Percentiles rank a stretch among this genome's conserved stretches.
Evolutionary conservation across 2,888 invertebrate species (phyloP).

Genomic region (Tetheella fluctuosa): DNA sequence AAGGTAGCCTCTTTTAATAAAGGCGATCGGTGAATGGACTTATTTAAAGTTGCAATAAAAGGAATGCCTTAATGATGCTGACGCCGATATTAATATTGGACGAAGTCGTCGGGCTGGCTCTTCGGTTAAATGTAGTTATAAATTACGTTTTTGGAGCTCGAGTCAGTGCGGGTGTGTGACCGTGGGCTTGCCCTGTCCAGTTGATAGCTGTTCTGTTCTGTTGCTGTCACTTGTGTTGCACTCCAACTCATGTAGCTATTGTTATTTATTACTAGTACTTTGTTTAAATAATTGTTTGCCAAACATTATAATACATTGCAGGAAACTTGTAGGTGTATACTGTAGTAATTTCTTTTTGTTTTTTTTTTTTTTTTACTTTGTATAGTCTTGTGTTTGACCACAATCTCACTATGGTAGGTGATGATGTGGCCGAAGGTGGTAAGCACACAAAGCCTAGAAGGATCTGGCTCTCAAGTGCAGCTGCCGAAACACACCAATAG

Average conservation of each 20-base stretch:
- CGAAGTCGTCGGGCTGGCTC: conserved; percentile 63
- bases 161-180: conserved; percentile 23
- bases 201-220: conserved; percentile 29
- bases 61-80: conserved; percentile 82
- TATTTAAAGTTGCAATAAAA: conserved; percentile 82
- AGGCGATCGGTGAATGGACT: conserved; percentile 72
- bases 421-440: no score
- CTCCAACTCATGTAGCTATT: conserved; percentile 26
- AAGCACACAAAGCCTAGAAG: no score
- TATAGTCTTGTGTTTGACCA: no score
- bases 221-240: conserved; percentile 32
- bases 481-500: no score
- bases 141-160: conserved; percentile 73
- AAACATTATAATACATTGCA: background rate
- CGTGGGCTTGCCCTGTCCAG: conserved; percentile 33
- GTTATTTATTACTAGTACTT: conserved; percentile 29
- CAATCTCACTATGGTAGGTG: no score
- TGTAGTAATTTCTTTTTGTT: no score
- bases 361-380: no score
- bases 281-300: background rate
- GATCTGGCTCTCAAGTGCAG: no score
- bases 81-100: conserved; percentile 78
- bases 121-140: conserved; percentile 77
- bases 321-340: background rate
- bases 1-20: conserved; percentile 78